Evolutionary conservation across 2,888 invertebrate species (phyloP), one percentile per base, ranked within the genome.

Genomic region (Amphipyra tragopoginis): DNA sequence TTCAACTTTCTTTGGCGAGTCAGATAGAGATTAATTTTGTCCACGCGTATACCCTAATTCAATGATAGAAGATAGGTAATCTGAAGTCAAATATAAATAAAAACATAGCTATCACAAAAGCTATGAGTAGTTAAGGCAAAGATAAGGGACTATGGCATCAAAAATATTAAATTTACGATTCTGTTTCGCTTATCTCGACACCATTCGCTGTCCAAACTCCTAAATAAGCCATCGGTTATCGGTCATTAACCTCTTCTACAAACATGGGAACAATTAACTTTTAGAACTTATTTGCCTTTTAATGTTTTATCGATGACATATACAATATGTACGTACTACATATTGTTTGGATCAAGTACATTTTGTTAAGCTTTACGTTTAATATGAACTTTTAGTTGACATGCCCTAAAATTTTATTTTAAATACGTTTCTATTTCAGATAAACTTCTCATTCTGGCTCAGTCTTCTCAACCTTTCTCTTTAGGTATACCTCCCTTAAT

Each of bases 141-240:
- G 42, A 36, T 34, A 49, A 29, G 6, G 10, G 10, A n/a, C 8
- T 26, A n/a, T 14, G n/a, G 13, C 36, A 55, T 33, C 15, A 9
- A 40, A 42, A 52, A 34, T 26, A n/a, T 45, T 39, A 13, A 26
- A 64, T 21, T 21, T 21, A 50, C 42, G 26, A 40, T 21, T 39
- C 8, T 15, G 39, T 36, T 47, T 1, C 29, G 39, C 36, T 75
- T 78, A 78, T 78, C 72, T 10, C 9, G 43, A 45, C 54, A 47
- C 44, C 60, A 43, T 59, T 64, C 63, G 59, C 45, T 62, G 39
- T 40, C 54, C 57, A 57, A 54, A 63, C 13, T 66, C 44, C 48
- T 57, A 72, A 59, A 64, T 68, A 62, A 70, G 65, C 5, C 66
- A 66, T 9, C 11, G 39, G 45, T 70, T 77, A 77, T 79, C 79